Evolutionary conservation across 1,140 invertebrate genomes (phyloP), one percentile per base, ranked within the genome.

Genomic region (Berghia stephanieae): DNA sequence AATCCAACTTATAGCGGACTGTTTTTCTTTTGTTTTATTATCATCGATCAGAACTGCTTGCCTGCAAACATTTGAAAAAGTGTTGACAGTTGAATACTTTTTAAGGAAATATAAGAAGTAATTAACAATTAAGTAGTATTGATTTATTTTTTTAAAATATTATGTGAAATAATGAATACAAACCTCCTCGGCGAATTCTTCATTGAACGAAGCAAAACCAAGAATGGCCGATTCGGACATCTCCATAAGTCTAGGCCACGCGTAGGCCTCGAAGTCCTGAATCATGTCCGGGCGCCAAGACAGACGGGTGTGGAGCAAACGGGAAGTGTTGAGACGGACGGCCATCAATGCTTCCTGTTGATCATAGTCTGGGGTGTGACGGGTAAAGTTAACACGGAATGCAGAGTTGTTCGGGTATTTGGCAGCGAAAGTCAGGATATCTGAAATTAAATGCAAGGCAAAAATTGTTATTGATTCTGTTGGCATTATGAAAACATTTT

Each of bases 321-420:
- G 91, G 0, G 95, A 96, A 84, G 96, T 94, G 89, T 97, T 96
- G 71, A 96, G 91, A 40, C 93, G 92, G 46, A 96, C 88, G 83
- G 94, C 95, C 34, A 95, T 43, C 0, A 85, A 52, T 5, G 78
- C 82, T 27, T 90, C 89, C 3, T 80, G 77, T 16, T 85, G 82
- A 36, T 75, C 75, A 36, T 78, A 72, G 52, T 81, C 83, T 36
- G 79, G 76, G 8, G 85, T 79, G n/a, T 83, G 81, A 40, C 86
- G 77, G 71, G 80, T 82, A 6, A 81, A 36, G 43, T 84, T 81
- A 43, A 76, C 81, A 24, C 66, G 70, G 18, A 84, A 44, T n/a
- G 81, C 82, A 42, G 72, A 82, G 43, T 69, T 75, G 63, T 83
- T 81, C 13, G 80, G 40, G 46, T 83, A 82, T 69, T 80, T 82